Conservation (phyloP, 2,888 invertebrate species). For the Eristalinus sepulchralis region DNA sequence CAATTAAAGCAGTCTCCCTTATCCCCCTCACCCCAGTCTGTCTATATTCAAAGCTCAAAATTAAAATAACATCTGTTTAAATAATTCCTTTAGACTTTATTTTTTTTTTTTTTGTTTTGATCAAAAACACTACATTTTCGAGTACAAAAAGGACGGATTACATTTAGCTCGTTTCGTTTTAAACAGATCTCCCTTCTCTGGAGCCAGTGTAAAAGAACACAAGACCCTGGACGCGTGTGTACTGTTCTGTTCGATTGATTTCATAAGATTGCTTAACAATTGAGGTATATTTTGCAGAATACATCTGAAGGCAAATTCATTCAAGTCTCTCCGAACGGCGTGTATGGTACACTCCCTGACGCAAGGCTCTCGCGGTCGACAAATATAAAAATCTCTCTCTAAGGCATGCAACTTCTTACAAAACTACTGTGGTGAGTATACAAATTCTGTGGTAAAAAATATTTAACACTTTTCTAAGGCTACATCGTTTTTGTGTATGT, state of each 20-base stretch:
- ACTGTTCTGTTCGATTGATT: not conserved
- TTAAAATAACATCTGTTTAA: too few relatives aligned
- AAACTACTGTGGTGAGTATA: constrained; percentile 27
- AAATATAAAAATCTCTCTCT: constrained; percentile 10
- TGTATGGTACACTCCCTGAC: constrained; percentile 37
- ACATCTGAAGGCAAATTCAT: constrained; percentile 28
- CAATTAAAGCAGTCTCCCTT: too few relatives aligned
- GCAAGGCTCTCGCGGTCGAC: not conserved
- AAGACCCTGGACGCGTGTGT: not conserved
- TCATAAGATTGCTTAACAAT: constrained; percentile 21
- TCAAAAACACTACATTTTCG: constrained; percentile 33
- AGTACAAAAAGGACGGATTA: constrained; percentile 69
- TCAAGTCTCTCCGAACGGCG: not conserved
- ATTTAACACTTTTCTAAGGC: constrained; percentile 36
- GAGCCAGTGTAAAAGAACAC: constrained; percentile 3
- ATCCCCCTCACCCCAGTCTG: too few relatives aligned
- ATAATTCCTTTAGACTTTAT: constrained; percentile 26
- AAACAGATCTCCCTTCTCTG: not conserved
- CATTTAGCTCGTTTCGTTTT: constrained; percentile 41
- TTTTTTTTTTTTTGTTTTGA: not conserved
- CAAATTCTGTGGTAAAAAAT: constrained; percentile 7
- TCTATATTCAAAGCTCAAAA: too few relatives aligned
- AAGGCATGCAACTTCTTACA: constrained; percentile 42
- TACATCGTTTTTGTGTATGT: constrained; percentile 1
- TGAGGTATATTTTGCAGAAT: constrained; percentile 15